Evolutionary conservation across 2,113 vertebrate species (phyloP).

Genomic region (Cephalopholis sonnerati): DNA sequence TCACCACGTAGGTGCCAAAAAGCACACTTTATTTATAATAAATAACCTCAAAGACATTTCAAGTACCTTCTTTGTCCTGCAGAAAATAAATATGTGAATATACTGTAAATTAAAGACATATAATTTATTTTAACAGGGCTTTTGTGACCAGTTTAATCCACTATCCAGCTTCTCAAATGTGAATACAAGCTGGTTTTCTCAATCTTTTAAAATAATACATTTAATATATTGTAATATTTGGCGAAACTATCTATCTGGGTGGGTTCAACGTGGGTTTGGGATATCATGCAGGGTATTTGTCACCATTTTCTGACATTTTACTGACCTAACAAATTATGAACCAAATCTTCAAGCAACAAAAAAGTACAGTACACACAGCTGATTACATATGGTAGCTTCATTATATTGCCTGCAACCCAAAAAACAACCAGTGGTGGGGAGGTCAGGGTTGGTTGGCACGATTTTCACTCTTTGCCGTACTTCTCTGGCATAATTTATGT

Average conservation of each 20-base stretch:
- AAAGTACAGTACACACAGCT: background rate
- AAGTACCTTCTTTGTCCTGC: background rate
- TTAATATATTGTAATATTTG: background rate
- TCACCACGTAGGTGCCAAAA: too few species aligned
- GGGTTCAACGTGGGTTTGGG: too few species aligned
- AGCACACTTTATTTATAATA: background rate
- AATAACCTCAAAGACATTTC: background rate
- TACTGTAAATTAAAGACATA: too few species aligned
- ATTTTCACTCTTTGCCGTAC: too few species aligned
- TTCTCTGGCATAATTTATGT: too few species aligned
- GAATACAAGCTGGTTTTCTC: background rate
- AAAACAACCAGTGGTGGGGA: background rate
- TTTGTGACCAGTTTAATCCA: background rate
- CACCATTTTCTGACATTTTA: background rate
- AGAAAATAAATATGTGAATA: background rate
- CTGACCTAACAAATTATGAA: background rate
- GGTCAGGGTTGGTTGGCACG: too few species aligned
- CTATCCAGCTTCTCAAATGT: background rate
- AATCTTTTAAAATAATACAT: background rate
- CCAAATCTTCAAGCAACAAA: background rate
- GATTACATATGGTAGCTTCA: background rate
- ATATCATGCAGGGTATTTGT: background rate
- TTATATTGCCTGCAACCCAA: background rate
- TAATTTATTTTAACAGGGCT: background rate
- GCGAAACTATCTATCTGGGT: too few species aligned